Conservation (phyloP, 2,113 vertebrate genomes). For the Xiphophorus couchianus region DNA sequence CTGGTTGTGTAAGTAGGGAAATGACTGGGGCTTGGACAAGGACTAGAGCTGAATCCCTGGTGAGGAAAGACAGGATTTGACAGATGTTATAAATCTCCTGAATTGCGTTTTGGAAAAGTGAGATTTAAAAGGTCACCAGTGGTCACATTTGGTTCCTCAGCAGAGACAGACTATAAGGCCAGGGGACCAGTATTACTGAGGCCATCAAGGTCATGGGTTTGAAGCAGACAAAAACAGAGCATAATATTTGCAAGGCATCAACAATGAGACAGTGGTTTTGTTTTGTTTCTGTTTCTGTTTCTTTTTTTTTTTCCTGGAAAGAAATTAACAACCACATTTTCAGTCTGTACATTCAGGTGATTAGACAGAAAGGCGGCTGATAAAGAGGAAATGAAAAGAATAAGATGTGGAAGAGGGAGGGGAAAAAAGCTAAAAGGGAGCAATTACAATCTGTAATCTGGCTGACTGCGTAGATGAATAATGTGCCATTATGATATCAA, state of each 20-base stretch:
- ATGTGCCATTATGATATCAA: too few species aligned
- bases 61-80: constrained; percentile 62
- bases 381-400: too few species aligned
- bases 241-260: background rate
- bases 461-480: too few species aligned
- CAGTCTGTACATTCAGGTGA: background rate
- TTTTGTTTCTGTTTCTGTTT: too few species aligned
- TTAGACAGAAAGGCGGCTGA: background rate
- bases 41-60: constrained; percentile 56
- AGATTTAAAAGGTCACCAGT: constrained; percentile 55
- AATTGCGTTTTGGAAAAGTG: constrained; percentile 40
- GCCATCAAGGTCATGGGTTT: constrained; percentile 30
- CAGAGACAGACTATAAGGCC: constrained; percentile 29
- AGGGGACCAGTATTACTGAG: constrained; percentile 36
- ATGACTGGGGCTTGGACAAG: constrained; percentile 50
- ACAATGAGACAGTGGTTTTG: background rate
- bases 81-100: constrained; percentile 69
- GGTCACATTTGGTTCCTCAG: constrained; percentile 31
- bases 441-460: background rate
- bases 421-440: background rate
- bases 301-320: background rate
- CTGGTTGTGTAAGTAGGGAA: constrained; percentile 43
- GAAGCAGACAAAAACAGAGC: background rate
- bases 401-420: background rate
- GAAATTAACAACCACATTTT: too few species aligned